Evolutionary conservation across 2,797 vertebrate genomes (phyloP).

Genomic region (Macropus fuliginosus): DNA sequence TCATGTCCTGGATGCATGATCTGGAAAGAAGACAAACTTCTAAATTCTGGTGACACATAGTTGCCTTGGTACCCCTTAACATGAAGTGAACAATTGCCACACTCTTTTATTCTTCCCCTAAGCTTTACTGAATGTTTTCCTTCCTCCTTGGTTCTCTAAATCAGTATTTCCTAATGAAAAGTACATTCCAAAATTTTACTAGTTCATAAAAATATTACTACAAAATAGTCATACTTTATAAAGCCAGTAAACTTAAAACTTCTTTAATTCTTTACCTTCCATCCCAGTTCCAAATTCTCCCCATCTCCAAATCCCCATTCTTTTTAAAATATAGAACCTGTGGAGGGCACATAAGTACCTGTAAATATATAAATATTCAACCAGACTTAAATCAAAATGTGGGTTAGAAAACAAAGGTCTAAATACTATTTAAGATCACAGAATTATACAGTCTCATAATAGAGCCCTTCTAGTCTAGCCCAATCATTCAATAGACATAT

Average conservation of each 20-base stretch:
- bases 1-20: neutral
- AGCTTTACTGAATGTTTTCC: neutral
- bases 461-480: neutral
- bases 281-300: neutral
- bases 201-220: neutral
- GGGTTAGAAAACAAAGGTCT: neutral
- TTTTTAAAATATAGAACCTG: neutral
- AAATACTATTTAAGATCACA: neutral
- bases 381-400: neutral
- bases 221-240: neutral
- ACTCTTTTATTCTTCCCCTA: neutral
- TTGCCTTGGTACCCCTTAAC: neutral
- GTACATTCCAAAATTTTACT: neutral
- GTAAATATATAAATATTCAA: neutral
- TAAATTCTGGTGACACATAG: neutral
- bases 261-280: neutral
- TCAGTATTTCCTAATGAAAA: neutral
- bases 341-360: neutral
- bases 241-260: neutral
- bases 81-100: neutral
- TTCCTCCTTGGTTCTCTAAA: neutral
- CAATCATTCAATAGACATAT: neutral
- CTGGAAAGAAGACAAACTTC: neutral
- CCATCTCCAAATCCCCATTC: neutral
- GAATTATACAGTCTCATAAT: neutral